Evolutionary conservation across 2,888 invertebrate species (phyloP), one percentile per base, ranked within the genome.

Genomic region (Mesorhabditis sp.): DNA sequence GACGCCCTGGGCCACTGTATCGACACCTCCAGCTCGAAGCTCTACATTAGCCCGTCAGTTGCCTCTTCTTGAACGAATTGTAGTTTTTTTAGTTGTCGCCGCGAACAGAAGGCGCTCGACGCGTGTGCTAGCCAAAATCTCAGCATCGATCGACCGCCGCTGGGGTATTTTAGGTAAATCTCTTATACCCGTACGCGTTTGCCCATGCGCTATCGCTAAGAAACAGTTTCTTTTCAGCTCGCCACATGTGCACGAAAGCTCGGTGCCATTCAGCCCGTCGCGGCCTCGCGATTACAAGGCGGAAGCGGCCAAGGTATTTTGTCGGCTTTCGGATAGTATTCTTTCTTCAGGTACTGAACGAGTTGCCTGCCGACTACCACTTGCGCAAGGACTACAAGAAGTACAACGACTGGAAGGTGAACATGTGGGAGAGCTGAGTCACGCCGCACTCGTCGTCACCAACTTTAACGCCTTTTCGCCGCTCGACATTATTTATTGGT

Each of bases 51-150:
- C 65, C 76, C 79, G 82, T 82, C 28, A 63, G 67, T 77, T 68
- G 66, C 62, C 4, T 28, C 13, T 28, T 28, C 28, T 28, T 28
- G 28, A 28, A 28, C 28, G 28, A 28, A 28, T 28, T 28, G 28
- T 28, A 28, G 28, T 28, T 28, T 28, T 28, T 28, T 63, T 69
- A 87, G 93, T 15, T 95, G 95, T 87, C 92, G 94, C 73, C 91
- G 91, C 76, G 93, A 93, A 1, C 94, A 95, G 87, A 90, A 90
- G 4, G 91, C 91, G 0, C 91, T 91, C 80, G 94, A 95, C 86
- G 90, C 92, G 79, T 95, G 95, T 83, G 90, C 92, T 86, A 86
- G 91, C 69, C 92, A 94, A 62, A 93, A 93, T 75, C 79, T 94
- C 80, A 90, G 91, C 62, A 87, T 95, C 67, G 91, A 92, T 72